A percentile compares a stretch with the other conserved stretches of the same genome.
These are phyloP conservation scores for Caranx ignobilis DNA, from an alignment of 2,113 vertebrate genomes.

Conservation along the genomic window DNA sequence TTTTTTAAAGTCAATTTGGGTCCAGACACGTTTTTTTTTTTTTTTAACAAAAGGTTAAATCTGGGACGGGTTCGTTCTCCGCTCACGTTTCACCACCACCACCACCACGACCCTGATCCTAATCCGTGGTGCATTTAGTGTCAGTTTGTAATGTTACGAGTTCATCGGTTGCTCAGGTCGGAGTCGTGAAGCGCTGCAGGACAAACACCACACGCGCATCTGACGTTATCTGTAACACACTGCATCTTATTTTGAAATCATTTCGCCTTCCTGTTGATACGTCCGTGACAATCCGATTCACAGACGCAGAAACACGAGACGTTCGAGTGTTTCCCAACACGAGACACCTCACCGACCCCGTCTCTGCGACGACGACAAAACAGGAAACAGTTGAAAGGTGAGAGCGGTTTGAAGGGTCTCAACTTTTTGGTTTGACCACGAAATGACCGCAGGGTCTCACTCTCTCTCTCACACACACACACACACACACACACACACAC, in stretches of 20 bases:
- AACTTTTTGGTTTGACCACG: constrained; percentile 56
- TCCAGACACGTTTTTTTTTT: constrained; percentile 34
- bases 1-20: constrained; percentile 55
- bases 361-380: constrained; percentile 35
- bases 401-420: constrained; percentile 56
- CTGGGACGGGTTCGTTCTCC: constrained; percentile 40
- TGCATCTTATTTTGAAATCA: no score
- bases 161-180: not conserved
- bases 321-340: constrained; percentile 20
- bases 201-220: not conserved
- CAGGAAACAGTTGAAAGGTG: constrained; percentile 74
- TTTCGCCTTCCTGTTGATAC: no score
- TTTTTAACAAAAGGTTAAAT: constrained; percentile 58
- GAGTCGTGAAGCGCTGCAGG: no score
- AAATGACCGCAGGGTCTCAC: constrained; percentile 45
- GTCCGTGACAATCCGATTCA: no score
- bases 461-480: constrained; percentile 16
- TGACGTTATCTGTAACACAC: no score
- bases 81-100: constrained; percentile 16
- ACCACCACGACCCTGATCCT: no score
- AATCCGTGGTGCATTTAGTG: not conserved
- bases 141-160: no score
- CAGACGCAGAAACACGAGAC: constrained; percentile 3
- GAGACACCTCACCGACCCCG: constrained; percentile 2
- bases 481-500: constrained; percentile 52